Base-by-base conservation (phyloP, 2,888 invertebrate genomes). In the Cheilosia pagana region DNA sequence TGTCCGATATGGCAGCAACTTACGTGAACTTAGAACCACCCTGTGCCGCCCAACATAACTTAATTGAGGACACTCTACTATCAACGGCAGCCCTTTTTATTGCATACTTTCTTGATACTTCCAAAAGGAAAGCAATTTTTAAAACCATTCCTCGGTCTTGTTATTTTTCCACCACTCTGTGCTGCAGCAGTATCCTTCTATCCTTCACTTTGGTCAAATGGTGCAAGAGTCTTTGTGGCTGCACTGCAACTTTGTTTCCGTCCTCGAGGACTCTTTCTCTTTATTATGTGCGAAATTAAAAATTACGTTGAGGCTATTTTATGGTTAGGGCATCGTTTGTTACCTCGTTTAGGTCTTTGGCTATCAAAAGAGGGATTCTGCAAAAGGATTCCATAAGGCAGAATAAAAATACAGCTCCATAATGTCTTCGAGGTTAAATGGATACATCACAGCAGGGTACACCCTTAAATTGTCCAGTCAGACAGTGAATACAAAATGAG, bases 211-310 rank as follows among this genome's bases (percentile, higher is more conserved):
- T 57, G 72, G 72, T 78, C 62, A 68, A 53, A 74, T 50, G 50
- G 25, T 57, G 67, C 31, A 50, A 63, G 52, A 63, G 52, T 67
- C 68, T 5, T 65, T 65, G 62, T 25, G 50, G 68, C 35, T 59
- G 39, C 28, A 53, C 16, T 55, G 70, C 50, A 53, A 71, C 65
- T 59, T 31, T 70, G 59, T 59, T 65, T 63, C 16, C 6, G 14
- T 39, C 43, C 68, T 68, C 52, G 7, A 53, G 79, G 53, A 75
- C 74, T 23, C 53, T 55, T 65, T 68, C 57, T 70, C 83, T 70
- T 75, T 85, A 85, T 85, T 85, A 79, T 79, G 83, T 85, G 83
- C 52, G 75, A 85, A 79, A 85, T 85, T 85, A 85, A 85, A 83
- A 85, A 85, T 83, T 65, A 79, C 83, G 53, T 65, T 50, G 55